A percentile compares a stretch with the other conserved stretches of the same genome.
phyloP scores from a whole-genome alignment of 1,140 invertebrate genomes.

The Kradibia gibbosae region DNA sequence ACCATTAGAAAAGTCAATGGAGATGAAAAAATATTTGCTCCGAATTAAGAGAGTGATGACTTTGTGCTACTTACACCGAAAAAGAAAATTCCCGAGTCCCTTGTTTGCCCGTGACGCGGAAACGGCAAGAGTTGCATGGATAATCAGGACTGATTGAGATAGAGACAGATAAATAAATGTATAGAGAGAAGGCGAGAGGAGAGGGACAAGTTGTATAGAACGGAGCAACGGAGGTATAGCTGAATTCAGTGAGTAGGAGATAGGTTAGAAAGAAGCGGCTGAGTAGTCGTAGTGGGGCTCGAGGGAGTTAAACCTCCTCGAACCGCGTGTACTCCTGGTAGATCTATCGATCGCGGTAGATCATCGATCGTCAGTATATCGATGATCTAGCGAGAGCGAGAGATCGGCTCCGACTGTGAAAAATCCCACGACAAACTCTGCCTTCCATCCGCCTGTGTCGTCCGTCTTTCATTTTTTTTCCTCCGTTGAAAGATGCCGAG shows the following conservation, averaged over 20 bases:
- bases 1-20: too few relatives aligned
- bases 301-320: conserved; percentile 54
- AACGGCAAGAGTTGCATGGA: too few relatives aligned
- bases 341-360: conserved; percentile 68
- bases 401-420: conserved; percentile 23
- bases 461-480: too few relatives aligned
- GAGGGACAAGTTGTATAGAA: not conserved
- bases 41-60: not conserved
- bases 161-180: too few relatives aligned
- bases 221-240: not conserved
- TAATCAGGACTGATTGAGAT: too few relatives aligned
- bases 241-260: not conserved
- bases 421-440: too few relatives aligned
- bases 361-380: conserved; percentile 69
- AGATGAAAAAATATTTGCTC: too few relatives aligned
- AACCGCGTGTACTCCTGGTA: conserved; percentile 61
- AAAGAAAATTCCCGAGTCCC: not conserved
- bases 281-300: not conserved
- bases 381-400: conserved; percentile 59
- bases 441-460: not conserved
- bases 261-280: conserved; percentile 1
- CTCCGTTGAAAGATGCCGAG: too few relatives aligned
- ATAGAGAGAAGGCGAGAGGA: not conserved
- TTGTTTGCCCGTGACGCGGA: too few relatives aligned
- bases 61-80: not conserved